Base-by-base conservation (phyloP, 2,797 vertebrate genomes). In the Acanthopagrus latus region DNA sequence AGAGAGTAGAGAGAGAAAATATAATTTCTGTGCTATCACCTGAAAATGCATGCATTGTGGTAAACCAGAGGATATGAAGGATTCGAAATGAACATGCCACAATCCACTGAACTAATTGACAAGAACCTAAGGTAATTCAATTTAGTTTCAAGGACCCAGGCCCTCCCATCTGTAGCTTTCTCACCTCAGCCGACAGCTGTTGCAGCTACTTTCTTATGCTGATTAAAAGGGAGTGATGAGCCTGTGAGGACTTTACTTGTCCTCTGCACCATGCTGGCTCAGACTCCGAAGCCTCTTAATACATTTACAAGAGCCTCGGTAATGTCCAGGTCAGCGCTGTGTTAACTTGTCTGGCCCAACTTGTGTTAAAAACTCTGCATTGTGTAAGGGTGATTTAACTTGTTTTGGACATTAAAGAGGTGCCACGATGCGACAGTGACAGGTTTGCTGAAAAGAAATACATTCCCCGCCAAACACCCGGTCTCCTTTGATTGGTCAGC, bases 161-260 rank as follows among this genome's bases (percentile, higher is more conserved):
- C 69, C 58, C 27, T 71, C 38, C 48, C 27, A 65, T 64, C 41
- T 59, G 57, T 29, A n/a, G 48, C 48, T 52, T 46, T 25, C 8
- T 52, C 16, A 8, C 9, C 2, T 21, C 25, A 60, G 23, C 62
- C 46, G 64, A n/a, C 3, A 55, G 64, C 14, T 12, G 44, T 43
- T 50, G 4, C 59, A 25, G 44, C 38, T 70, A 64, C 44, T 65
- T 62, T 65, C 47, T 48, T 25, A 51, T 46, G 27, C 25, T 78
- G 60, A 84, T 82, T 68, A 78, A 82, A 85, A 46, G 8, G 41
- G 44, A 63, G 20, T 16, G 16, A 77, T 20, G 44, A 69, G 59
- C 13, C 46, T 70, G 38, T 33, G 50, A 62, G 20, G 60, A 65
- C 43, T 14, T 56, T 13, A 47, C 56, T 41, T 17, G 62, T 71